Conservation (phyloP, 64 coral and sea anemone genomes). For the Stichodactyla mertensii region DNA sequence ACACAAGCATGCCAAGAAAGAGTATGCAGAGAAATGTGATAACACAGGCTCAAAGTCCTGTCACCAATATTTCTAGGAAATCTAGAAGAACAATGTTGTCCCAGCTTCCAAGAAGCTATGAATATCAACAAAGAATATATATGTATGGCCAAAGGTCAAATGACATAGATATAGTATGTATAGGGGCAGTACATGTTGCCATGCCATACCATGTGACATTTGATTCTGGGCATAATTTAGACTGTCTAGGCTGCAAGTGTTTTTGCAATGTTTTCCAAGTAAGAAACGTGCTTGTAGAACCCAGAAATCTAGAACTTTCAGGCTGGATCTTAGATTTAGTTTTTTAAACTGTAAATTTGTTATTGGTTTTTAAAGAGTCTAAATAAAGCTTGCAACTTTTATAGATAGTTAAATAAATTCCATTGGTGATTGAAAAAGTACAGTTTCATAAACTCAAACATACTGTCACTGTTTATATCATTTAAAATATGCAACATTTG, state of each 20-base stretch:
- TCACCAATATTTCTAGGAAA: conserved; percentile 1
- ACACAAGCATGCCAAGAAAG: neutral
- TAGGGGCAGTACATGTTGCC: neutral
- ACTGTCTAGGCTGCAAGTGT: neutral
- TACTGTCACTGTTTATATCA: neutral
- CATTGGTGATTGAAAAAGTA: too few species aligned
- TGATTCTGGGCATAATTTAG: neutral
- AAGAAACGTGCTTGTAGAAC: neutral
- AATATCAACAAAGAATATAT: neutral
- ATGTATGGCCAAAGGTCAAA: conserved; percentile 16
- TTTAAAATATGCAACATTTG: neutral
- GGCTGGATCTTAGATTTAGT: too few species aligned
- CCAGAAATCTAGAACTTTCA: neutral
- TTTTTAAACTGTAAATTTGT: too few species aligned
- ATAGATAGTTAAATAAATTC: too few species aligned
- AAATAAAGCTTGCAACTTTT: neutral
- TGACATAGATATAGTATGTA: neutral
- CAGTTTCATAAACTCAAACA: neutral
- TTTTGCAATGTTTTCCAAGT: neutral
- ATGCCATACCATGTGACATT: neutral
- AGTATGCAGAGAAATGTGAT: neutral
- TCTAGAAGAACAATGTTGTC: conserved; percentile 11
- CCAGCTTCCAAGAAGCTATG: conserved; percentile 16
- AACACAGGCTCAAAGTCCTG: neutral
- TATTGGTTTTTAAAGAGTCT: neutral